Evolutionary conservation across 2,888 invertebrate genomes (phyloP), one percentile per base, ranked within the genome.

Genomic region (Acronicta alni): DNA sequence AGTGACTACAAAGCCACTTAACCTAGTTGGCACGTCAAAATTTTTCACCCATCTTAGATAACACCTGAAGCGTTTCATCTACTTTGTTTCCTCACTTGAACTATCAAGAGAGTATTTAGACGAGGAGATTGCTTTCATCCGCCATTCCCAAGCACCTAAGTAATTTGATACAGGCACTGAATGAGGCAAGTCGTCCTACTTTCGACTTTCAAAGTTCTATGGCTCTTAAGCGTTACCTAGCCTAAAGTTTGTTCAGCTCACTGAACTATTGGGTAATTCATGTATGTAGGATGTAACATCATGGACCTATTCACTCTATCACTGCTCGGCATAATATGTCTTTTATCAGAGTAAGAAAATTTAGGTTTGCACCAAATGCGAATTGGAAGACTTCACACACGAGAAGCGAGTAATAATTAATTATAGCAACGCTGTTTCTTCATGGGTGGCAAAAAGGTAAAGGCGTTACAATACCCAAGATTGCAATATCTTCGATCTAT

Each of bases 141-240:
- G 62, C 63, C 65, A 63, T 54, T 48, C 49, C 48, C 57, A 69
- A 69, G 57, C 57, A 61, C 47, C 60, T 60, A 67, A 51, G 72
- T 82, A 78, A 83, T 80, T 77, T 77, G 71, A 77, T 72, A 70
- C 77, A 67, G 65, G 65, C 67, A 57, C 70, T 59, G 59, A 70
- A 66, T 58, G 57, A 48, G 54, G 43, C 52, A 48, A 70, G 62
- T 77, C 59, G 72, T 57, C 69, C 74, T 58, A 81, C 65, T 81
- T 81, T 52, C 60, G 14, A 81, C 65, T 81, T 81, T 52, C 60
- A n/a, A 77, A 82, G 20, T 70, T 47, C 18, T 16, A 14, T 23
- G 12, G 38, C 17, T 16, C 35, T 39, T 53, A 32, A 26, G 18
- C 5, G 37, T 39, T 37, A 45, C 38, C 47, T 48, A 37, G 43